Evolutionary conservation across 2,888 invertebrate species (phyloP), one percentile per base, ranked within the genome.

Genomic region (Falcaria lacertinaria): DNA sequence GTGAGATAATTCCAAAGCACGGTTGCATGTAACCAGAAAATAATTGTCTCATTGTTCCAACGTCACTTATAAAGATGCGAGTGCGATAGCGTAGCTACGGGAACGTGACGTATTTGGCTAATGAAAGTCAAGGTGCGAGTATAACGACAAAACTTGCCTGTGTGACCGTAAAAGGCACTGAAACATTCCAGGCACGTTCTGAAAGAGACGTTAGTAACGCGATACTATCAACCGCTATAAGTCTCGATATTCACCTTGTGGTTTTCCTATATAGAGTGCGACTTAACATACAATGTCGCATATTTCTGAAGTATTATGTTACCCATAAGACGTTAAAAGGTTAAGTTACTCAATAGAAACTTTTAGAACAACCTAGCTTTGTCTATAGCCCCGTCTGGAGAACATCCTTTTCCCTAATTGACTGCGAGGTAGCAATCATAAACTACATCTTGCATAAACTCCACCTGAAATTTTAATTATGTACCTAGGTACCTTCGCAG

Each of bases 401-500:
- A 35, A 35, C 35, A 35, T 35, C 16, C 36, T 36, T 19, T 22
- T 22, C 22, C 36, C 14, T 22, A 36, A 36, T 36, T 36, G 36
- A 36, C 22, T 36, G 13, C 22, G 15, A 22, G 22, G 19, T 15
- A 36, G 22, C 22, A 13, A 22, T 37, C 22, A 28, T 28, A 11
- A 11, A 28, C 37, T 35, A 35, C 35, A 35, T 35, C 17, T 35
- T 35, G 13, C 16, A 4, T 47, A 61, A 58, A 56, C 55, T 37
- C 14, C 22, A 62, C 56, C 59, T 60, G 61, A 60, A 68, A 69
- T 66, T 71, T 75, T 79, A 78, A 80, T 80, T 78, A 75, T 71
- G 70, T 64, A 47, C 47, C 67, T 66, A 63, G n/a, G n/a, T n/a
- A n/a, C n/a, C n/a, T 53, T 62, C 57, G 65, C 50, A 77, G 75